phyloP scores from a whole-genome alignment of 2,113 vertebrate species.

The Bostrychus sinensis region DNA sequence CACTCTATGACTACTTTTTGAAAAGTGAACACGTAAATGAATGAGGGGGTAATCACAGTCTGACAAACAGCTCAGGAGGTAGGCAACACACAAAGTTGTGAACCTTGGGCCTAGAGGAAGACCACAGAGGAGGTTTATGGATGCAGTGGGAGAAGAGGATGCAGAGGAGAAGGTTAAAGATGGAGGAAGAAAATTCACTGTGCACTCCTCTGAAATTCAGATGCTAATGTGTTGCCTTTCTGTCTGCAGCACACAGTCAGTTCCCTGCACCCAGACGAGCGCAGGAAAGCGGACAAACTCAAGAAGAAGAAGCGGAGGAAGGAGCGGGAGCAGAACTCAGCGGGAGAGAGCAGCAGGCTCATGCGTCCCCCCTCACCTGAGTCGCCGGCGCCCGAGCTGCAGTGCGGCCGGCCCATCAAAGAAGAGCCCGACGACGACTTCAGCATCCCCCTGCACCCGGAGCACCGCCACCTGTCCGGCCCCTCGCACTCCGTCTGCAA shows the following conservation, averaged over 20 bases:
- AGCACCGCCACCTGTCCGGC: slow-evolving; percentile 25
- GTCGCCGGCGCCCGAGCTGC: slow-evolving; percentile 29
- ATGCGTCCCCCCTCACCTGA: slow-evolving; percentile 23
- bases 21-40: too few relatives aligned
- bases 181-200: too few relatives aligned
- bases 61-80: too few relatives aligned
- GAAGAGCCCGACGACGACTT: slow-evolving; percentile 84
- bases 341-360: slow-evolving; percentile 42
- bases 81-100: too few relatives aligned
- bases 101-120: too few relatives aligned
- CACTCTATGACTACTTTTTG: too few relatives aligned
- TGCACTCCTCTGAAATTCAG: too few relatives aligned
- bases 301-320: slow-evolving; percentile 88
- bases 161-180: too few relatives aligned
- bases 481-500: slow-evolving; percentile 53
- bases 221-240: too few relatives aligned
- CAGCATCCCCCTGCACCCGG: slow-evolving; percentile 70
- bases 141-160: too few relatives aligned
- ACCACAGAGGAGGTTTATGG: too few relatives aligned
- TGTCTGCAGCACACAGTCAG: slow-evolving; percentile 55
- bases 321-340: slow-evolving; percentile 83
- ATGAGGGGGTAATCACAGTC: too few relatives aligned
- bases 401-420: slow-evolving; percentile 79
- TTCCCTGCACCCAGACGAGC: slow-evolving; percentile 64
- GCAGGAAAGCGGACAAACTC: slow-evolving; percentile 89